Evolutionary conservation across 1,140 invertebrate species (phyloP).

Genomic region (Drosophila teissieri): DNA sequence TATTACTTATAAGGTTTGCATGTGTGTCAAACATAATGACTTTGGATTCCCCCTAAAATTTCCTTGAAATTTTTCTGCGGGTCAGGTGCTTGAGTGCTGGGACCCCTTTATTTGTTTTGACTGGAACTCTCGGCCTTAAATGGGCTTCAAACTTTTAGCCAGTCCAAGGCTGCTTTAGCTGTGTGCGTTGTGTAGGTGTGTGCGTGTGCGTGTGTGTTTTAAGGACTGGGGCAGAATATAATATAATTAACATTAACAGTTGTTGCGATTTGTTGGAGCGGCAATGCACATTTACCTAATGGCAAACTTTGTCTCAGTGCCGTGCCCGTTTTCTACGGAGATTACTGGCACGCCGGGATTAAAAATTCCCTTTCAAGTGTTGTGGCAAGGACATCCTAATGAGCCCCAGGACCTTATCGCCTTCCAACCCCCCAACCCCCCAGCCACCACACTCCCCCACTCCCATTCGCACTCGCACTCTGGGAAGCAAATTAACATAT

Average conservation of each 20-base stretch:
- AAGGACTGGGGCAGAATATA: slow-evolving; percentile 36
- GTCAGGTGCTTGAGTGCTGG: slow-evolving; percentile 16
- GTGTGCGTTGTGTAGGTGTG: neutral
- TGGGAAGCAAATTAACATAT: slow-evolving; percentile 73
- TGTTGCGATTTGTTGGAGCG: slow-evolving; percentile 73
- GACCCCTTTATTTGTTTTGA: slow-evolving; percentile 24
- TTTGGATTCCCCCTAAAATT: neutral
- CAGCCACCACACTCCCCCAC: slow-evolving; percentile 2
- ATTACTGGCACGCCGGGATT: slow-evolving; percentile 64
- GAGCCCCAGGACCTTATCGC: slow-evolving; percentile 42
- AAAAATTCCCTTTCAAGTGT: slow-evolving; percentile 75
- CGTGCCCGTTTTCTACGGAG: slow-evolving; percentile 18
- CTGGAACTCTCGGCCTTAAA: slow-evolving; percentile 7
- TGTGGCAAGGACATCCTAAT: slow-evolving; percentile 45
- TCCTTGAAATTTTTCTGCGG: slow-evolving; percentile 19
- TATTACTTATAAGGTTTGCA: too few species aligned
- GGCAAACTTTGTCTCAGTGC: slow-evolving; percentile 38
- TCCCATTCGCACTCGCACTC: neutral
- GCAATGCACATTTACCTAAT: slow-evolving; percentile 70
- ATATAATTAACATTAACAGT: slow-evolving; percentile 74
- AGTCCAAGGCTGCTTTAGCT: slow-evolving; percentile 17
- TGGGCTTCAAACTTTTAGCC: slow-evolving; percentile 11
- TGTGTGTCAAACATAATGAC: neutral
- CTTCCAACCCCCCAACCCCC: neutral
- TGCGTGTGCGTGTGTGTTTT: slow-evolving; percentile 11